Conservation (phyloP, 2,113 vertebrate genomes). For the Hydrochoerus hydrochaeris region DNA sequence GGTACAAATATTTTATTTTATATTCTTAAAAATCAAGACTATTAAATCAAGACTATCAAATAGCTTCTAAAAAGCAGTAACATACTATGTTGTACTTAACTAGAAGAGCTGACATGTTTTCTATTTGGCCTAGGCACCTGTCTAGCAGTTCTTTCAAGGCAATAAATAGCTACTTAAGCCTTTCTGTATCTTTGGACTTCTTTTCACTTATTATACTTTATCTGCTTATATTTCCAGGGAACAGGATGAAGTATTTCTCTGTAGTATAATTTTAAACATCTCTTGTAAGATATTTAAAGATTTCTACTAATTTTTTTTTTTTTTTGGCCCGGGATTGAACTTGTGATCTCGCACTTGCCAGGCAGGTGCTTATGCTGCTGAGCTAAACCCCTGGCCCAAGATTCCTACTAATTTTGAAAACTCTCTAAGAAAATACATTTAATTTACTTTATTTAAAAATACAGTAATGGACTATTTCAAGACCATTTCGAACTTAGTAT, state of each 20-base stretch:
- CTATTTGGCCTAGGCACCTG: background rate
- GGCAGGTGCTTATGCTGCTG: no score
- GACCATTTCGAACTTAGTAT: conserved; percentile 38
- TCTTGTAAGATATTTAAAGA: conserved; percentile 48
- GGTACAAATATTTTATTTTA: conserved; percentile 6
- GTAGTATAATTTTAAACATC: background rate
- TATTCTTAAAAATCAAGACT: background rate
- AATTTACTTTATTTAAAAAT: conserved; percentile 42
- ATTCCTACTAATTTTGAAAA: conserved; percentile 13
- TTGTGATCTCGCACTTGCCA: no score
- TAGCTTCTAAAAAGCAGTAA: conserved; percentile 19
- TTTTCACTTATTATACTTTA: conserved; percentile 3
- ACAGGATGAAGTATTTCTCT: conserved; percentile 13
- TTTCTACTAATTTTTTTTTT: background rate
- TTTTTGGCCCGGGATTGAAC: no score
- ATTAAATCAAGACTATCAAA: conserved; percentile 16
- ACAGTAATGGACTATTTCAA: conserved; percentile 3
- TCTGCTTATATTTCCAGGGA: conserved; percentile 48
- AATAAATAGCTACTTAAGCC: conserved; percentile 37
- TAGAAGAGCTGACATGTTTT: background rate
- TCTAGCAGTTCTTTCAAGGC: conserved; percentile 27
- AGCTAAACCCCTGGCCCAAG: background rate
- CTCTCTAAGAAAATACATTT: conserved; percentile 2
- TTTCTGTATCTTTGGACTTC: background rate
- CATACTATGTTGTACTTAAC: background rate